Evolutionary conservation across 1,140 invertebrate genomes (phyloP).

Genomic region (Zaprionus inermis): DNA sequence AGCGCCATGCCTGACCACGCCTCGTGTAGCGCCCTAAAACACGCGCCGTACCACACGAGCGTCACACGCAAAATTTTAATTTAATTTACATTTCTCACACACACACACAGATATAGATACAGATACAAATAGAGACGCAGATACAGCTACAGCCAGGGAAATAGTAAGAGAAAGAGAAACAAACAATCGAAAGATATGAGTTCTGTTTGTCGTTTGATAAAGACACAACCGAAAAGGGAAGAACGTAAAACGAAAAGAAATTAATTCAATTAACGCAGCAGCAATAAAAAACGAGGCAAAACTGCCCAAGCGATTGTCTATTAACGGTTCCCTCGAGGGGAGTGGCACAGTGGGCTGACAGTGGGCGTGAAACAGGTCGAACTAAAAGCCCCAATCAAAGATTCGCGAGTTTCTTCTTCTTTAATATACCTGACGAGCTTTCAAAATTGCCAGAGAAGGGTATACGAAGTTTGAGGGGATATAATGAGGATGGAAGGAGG

Average conservation of each 20-base stretch:
- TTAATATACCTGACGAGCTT: no score
- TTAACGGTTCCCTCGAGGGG: conserved; percentile 23
- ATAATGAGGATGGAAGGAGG: no score
- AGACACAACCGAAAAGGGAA: conserved; percentile 31
- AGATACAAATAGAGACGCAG: conserved; percentile 12
- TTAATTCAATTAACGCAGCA: conserved; percentile 74
- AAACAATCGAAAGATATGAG: conserved; percentile 48
- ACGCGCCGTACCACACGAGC: conserved; percentile 49
- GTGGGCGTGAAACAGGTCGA: conserved; percentile 6
- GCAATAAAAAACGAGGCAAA: conserved; percentile 57
- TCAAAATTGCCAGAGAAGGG: no score
- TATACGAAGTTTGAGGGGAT: no score
- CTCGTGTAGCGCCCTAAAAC: conserved; percentile 22
- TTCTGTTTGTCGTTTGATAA: conserved; percentile 64
- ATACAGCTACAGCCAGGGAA: conserved; percentile 20
- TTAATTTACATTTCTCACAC: conserved; percentile 70
- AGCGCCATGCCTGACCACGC: conserved; percentile 8
- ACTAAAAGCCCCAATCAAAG: conserved; percentile 67
- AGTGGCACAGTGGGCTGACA: not conserved
- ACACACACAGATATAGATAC: not conserved
- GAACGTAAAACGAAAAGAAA: conserved; percentile 33
- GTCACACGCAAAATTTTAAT: conserved; percentile 78
- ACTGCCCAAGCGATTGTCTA: conserved; percentile 55
- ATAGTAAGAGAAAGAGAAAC: conserved; percentile 33
- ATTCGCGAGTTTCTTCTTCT: conserved; percentile 47